A percentile compares a stretch with the other conserved stretches of the same genome.
phyloP scores from a whole-genome alignment of 2,113 vertebrate species.

The Ceyx cyanopectus region DNA sequence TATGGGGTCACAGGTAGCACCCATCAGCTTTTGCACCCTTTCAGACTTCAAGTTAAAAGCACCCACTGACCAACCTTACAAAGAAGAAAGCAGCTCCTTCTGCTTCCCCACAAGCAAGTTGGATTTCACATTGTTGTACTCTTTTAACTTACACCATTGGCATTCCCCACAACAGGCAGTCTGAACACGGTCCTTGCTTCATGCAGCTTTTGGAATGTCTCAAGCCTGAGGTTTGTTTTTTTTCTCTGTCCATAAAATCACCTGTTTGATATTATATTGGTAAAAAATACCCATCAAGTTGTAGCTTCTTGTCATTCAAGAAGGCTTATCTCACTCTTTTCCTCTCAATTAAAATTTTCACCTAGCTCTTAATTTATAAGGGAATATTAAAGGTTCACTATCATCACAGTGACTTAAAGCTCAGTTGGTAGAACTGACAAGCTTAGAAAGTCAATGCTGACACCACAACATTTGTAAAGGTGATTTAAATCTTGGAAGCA shows the following conservation, averaged over 20 bases:
- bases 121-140: not conserved
- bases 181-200: not conserved
- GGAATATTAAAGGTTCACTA: not conserved
- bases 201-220: not conserved
- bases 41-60: not conserved
- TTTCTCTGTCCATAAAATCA: not conserved
- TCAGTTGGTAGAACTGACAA: not conserved
- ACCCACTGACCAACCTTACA: not conserved
- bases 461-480: constrained; percentile 27
- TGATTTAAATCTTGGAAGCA: constrained; percentile 30
- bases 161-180: not conserved
- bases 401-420: not conserved
- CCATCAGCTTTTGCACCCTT: not conserved
- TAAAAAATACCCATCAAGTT: not conserved
- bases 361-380: not conserved
- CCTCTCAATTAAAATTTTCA: not conserved
- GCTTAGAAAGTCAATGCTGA: not conserved
- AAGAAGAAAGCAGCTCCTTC: not conserved
- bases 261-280: not conserved
- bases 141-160: not conserved
- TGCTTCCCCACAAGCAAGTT: not conserved
- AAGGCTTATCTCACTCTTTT: not conserved
- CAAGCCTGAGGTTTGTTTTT: not conserved
- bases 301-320: not conserved
- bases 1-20: not conserved